phyloP scores from a whole-genome alignment of 2,113 vertebrate genomes.

The Pterophyllum scalare region DNA sequence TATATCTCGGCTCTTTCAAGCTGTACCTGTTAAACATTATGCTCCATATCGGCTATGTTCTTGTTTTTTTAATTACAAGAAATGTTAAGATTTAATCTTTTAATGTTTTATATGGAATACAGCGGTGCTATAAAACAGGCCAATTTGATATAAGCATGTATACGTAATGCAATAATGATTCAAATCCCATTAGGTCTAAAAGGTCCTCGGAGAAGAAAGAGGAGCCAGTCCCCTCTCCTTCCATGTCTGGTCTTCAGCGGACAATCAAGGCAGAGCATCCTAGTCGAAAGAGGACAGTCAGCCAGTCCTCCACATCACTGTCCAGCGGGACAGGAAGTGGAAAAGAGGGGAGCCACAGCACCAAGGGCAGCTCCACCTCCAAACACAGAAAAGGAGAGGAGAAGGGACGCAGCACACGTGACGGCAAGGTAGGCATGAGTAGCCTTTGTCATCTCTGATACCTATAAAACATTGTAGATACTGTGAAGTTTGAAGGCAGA shows the following conservation, averaged over 20 bases:
- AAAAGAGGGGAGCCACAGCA: conserved; percentile 83
- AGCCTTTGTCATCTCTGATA: background rate
- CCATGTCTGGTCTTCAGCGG: conserved; percentile 86
- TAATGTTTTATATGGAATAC: background rate
- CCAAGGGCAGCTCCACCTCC: conserved; percentile 85
- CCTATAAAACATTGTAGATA: conserved; percentile 5
- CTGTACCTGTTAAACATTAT: conserved; percentile 12
- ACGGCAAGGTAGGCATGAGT: conserved; percentile 85
- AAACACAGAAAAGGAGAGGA: conserved; percentile 94
- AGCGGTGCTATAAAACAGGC: background rate
- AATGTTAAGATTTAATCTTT: conserved; percentile 10
- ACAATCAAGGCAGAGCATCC: conserved; percentile 90
- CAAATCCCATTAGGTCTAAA: conserved; percentile 84
- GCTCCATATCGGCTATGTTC: background rate
- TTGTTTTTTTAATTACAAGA: background rate
- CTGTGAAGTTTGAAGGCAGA: background rate
- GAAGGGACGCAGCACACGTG: conserved; percentile 87
- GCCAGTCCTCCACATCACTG: conserved; percentile 91
- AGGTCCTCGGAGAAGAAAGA: conserved; percentile 91
- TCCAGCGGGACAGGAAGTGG: conserved; percentile 86
- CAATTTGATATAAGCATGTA: background rate
- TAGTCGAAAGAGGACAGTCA: conserved; percentile 91
- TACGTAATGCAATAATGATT: background rate
- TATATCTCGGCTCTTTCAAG: background rate
- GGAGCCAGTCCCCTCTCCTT: conserved; percentile 91